phyloP scores from a whole-genome alignment of 1,140 invertebrate species.

The Drosophila athabasca region DNA sequence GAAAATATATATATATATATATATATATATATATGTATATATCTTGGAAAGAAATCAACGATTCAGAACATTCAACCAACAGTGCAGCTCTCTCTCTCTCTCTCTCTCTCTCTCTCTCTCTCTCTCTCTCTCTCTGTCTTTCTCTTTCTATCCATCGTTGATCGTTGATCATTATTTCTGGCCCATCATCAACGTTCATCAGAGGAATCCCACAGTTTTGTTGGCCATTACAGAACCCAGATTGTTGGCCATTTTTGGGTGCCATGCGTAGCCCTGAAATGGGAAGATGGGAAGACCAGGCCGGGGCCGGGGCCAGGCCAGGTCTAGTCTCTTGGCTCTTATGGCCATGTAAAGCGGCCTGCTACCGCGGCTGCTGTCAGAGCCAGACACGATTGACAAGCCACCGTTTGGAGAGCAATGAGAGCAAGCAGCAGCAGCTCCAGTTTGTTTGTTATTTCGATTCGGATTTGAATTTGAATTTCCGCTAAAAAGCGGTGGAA shows the following conservation, averaged over 20 bases:
- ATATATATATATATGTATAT: not conserved
- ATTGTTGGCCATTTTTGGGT: slow-evolving; percentile 45
- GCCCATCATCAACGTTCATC: slow-evolving; percentile 26
- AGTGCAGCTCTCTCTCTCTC: not conserved
- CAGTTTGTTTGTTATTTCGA: slow-evolving; percentile 1
- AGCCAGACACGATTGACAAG: slow-evolving; percentile 57
- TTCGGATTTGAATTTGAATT: slow-evolving; percentile 37
- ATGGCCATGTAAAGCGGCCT: slow-evolving; percentile 54
- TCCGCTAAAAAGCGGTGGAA: slow-evolving; percentile 16
- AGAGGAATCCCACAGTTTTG: slow-evolving; percentile 37
- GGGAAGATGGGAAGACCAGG: slow-evolving; percentile 47
- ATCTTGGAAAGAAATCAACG: slow-evolving; percentile 7
- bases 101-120: not conserved
- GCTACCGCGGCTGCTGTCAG: slow-evolving; percentile 31
- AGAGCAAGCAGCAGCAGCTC: slow-evolving; percentile 1
- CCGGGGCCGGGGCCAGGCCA: not conserved
- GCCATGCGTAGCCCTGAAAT: slow-evolving; percentile 29
- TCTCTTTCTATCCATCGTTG: not conserved
- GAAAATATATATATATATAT: slow-evolving; percentile 1
- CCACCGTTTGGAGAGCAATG: slow-evolving; percentile 25
- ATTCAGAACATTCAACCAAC: slow-evolving; percentile 13
- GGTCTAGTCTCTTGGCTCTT: slow-evolving; percentile 13
- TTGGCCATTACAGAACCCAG: slow-evolving; percentile 26
- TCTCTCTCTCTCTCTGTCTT: not conserved
- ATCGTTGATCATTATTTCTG: slow-evolving; percentile 29